phyloP scores from a whole-genome alignment of 2,113 vertebrate genomes.

The Pao palembangensis region DNA sequence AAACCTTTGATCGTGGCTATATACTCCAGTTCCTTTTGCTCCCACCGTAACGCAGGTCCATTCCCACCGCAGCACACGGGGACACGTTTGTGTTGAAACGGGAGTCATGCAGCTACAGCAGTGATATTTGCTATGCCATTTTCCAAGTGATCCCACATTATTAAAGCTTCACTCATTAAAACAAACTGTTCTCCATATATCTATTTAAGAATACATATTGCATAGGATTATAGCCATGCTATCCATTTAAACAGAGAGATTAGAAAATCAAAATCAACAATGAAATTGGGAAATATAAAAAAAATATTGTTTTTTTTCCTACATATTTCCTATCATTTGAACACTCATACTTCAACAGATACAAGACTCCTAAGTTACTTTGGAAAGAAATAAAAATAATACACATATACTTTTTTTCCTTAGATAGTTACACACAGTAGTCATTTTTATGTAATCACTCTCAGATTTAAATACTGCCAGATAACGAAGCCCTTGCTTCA shows the following conservation, averaged over 20 bases:
- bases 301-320: constrained; percentile 65
- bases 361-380: constrained; percentile 85
- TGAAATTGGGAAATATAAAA: constrained; percentile 77
- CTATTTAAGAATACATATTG: constrained; percentile 88
- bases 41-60: constrained; percentile 69
- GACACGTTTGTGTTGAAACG: constrained; percentile 85
- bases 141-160: constrained; percentile 83
- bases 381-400: constrained; percentile 76
- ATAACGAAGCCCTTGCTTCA: constrained; percentile 72
- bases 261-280: constrained; percentile 80
- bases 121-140: constrained; percentile 81
- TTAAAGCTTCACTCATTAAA: constrained; percentile 81
- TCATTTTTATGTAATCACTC: constrained; percentile 68
- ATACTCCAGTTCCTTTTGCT: constrained; percentile 74
- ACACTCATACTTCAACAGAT: constrained; percentile 96
- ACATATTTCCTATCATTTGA: constrained; percentile 79
- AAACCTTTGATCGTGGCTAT: constrained; percentile 87
- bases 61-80: constrained; percentile 87
- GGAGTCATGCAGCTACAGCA: constrained; percentile 94
- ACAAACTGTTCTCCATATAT: constrained; percentile 87
- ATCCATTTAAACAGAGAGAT: constrained; percentile 73
- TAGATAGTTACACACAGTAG: constrained; percentile 70
- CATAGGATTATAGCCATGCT: constrained; percentile 99
- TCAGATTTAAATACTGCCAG: constrained; percentile 75
- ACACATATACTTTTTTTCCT: constrained; percentile 67